Evolutionary conservation across 2,888 invertebrate species (phyloP).

Genomic region (Pseudococcus jackbeardsleyi): DNA sequence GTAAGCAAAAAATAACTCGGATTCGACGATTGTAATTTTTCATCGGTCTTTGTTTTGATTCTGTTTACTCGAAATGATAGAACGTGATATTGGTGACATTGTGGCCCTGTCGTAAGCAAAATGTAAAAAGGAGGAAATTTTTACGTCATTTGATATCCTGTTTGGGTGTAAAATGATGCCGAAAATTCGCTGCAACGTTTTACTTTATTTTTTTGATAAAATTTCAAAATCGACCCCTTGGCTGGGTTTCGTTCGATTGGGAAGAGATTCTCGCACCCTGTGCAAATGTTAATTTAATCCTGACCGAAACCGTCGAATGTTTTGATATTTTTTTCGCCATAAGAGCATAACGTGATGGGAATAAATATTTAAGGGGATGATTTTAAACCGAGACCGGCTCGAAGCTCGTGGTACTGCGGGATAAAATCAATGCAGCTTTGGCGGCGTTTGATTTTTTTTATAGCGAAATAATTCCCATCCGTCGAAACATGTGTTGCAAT

Average conservation of each 20-base stretch:
- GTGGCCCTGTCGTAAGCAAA: too few species aligned
- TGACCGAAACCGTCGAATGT: background rate
- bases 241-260: background rate
- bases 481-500: constrained; percentile 11
- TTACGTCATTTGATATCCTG: background rate
- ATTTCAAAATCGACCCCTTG: background rate
- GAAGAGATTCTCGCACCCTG: background rate
- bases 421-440: constrained; percentile 13
- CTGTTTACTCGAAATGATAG: background rate
- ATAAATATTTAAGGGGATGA: background rate
- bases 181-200: background rate
- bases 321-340: background rate
- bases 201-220: background rate
- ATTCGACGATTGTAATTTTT: background rate
- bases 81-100: background rate
- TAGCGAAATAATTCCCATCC: background rate
- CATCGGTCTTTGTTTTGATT: background rate
- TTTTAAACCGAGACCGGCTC: background rate
- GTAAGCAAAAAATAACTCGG: background rate
- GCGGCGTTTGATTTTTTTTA: background rate
- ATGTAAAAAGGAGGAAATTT: background rate
- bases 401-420: background rate
- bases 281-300: constrained; percentile 31
- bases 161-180: background rate
- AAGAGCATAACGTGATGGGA: background rate